Evolutionary conservation across 2,888 invertebrate species (phyloP).

Genomic region (Brachyopa scutellaris): DNA sequence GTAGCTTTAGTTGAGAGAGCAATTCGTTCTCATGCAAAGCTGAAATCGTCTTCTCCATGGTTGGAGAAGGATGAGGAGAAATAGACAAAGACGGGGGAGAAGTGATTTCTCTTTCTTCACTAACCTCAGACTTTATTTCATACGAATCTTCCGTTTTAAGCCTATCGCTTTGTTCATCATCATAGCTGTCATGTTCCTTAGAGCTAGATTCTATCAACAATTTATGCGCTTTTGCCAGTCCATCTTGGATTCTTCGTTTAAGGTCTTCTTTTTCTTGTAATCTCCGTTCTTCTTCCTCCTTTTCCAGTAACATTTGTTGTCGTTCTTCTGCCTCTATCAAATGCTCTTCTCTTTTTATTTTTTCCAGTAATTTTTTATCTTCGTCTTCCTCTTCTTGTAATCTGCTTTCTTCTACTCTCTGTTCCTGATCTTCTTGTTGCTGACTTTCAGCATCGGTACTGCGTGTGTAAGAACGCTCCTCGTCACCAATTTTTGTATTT

Average conservation of each 20-base stretch:
- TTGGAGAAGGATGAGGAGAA: neutral
- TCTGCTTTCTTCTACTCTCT: constrained; percentile 13
- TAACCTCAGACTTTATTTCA: constrained; percentile 48
- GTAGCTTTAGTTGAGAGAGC: neutral
- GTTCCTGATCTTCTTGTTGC: constrained; percentile 76
- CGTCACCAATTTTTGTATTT: constrained; percentile 72
- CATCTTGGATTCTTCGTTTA: constrained; percentile 17
- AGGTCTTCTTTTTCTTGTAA: constrained; percentile 3
- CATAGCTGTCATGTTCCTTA: constrained; percentile 40
- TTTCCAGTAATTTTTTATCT: constrained; percentile 19
- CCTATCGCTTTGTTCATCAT: constrained; percentile 29
- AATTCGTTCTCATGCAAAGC: neutral
- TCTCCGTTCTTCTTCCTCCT: constrained; percentile 49
- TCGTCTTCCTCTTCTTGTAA: constrained; percentile 43
- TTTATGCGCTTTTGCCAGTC: constrained; percentile 73
- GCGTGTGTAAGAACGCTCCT: constrained; percentile 77
- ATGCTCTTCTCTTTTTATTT: neutral
- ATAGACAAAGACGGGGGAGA: constrained; percentile 2
- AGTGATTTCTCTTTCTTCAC: constrained; percentile 34
- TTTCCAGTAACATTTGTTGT: constrained; percentile 44
- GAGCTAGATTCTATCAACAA: constrained; percentile 6
- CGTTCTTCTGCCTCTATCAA: neutral
- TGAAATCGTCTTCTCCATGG: neutral
- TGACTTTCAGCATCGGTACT: constrained; percentile 77
- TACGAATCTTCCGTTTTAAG: constrained; percentile 28